A percentile compares a stretch with the other conserved stretches of the same genome.
These are phyloP conservation scores for Chauna torquata DNA, from an alignment of 2,113 vertebrate genomes.

Conservation along the genomic window DNA sequence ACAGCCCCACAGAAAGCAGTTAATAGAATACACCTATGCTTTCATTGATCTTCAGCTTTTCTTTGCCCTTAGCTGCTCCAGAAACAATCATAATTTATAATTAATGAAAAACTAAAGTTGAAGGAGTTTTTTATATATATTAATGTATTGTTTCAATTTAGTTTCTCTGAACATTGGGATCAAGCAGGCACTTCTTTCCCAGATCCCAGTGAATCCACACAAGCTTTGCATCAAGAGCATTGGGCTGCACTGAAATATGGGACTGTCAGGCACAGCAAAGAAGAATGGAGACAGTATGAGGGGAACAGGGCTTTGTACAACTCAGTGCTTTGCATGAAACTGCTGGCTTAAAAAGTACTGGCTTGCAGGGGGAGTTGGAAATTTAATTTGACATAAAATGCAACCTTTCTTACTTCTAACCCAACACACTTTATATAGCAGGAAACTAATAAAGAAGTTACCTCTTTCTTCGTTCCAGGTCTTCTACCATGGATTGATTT, in stretches of 20 bases:
- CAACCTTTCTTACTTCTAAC: background rate
- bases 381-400: background rate
- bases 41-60: background rate
- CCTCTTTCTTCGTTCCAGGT: background rate
- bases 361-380: rapidly evolving
- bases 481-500: rapidly evolving
- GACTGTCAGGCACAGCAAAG: background rate
- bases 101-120: background rate
- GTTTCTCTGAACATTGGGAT: background rate
- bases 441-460: background rate
- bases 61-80: background rate
- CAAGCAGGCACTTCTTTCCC: background rate
- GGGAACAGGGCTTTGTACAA: background rate
- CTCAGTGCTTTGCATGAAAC: background rate
- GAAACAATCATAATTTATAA: background rate
- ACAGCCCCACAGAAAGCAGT: background rate
- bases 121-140: background rate
- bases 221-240: background rate
- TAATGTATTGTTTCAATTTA: background rate
- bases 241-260: background rate
- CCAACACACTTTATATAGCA: background rate
- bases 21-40: background rate
- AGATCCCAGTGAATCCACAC: background rate
- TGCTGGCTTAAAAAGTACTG: background rate
- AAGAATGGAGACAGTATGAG: rapidly evolving